A percentile compares a stretch with the other conserved stretches of the same genome.
phyloP scores from a whole-genome alignment of 2,797 vertebrate genomes.

The Spinus olivaceus region DNA sequence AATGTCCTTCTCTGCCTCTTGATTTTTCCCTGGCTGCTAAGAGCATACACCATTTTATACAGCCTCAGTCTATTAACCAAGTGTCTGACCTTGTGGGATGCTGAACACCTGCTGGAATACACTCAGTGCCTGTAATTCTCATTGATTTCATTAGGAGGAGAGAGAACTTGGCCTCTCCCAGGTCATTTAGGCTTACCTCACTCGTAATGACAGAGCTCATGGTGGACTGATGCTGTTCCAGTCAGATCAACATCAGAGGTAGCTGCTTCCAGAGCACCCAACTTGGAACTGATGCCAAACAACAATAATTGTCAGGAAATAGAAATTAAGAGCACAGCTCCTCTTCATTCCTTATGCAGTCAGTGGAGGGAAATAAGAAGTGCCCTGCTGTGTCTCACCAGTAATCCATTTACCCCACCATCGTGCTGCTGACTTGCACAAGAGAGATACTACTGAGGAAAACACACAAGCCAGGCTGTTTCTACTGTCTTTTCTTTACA shows the following conservation, averaged over 20 bases:
- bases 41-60: constrained; percentile 37
- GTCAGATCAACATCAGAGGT: neutral
- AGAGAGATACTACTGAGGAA: neutral
- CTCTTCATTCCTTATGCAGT: neutral
- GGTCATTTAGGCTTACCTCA: constrained; percentile 1
- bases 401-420: neutral
- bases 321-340: neutral
- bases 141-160: constrained; percentile 44
- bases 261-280: neutral
- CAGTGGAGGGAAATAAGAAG: neutral
- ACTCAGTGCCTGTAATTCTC: neutral
- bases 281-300: neutral
- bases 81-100: constrained; percentile 41
- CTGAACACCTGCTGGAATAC: constrained; percentile 49
- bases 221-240: neutral
- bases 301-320: neutral
- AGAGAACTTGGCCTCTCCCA: constrained; percentile 25
- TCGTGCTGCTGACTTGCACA: neutral
- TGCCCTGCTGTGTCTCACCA: neutral
- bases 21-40: constrained; percentile 47
- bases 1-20: constrained; percentile 17
- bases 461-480: neutral
- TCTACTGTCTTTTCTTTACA: neutral
- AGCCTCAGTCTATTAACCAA: constrained; percentile 56
- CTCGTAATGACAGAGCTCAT: neutral